These are phyloP conservation scores for Drosophila littoralis DNA, from an alignment of 1,140 invertebrate species.

Conservation along the genomic window DNA sequence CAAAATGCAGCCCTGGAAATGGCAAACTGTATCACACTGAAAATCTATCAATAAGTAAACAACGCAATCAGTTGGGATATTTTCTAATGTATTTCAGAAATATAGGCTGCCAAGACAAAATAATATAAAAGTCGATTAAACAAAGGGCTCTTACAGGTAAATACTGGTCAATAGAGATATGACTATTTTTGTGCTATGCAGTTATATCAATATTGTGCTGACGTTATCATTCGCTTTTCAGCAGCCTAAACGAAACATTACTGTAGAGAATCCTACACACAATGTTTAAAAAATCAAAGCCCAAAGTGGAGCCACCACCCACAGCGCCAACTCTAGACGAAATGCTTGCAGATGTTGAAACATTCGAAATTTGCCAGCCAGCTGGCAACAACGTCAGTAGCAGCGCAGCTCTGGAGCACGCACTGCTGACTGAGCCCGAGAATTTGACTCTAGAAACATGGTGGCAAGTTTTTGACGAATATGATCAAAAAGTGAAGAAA, in stretches of 20 bases:
- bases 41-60: constrained; percentile 23
- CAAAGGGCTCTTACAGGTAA: background rate
- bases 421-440: constrained; percentile 55
- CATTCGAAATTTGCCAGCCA: constrained; percentile 55
- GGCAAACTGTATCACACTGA: background rate
- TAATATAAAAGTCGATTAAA: background rate
- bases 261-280: background rate
- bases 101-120: background rate
- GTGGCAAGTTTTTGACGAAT: constrained; percentile 70
- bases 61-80: background rate
- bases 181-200: background rate
- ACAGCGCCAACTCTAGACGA: constrained; percentile 64
- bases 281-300: constrained; percentile 76
- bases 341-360: constrained; percentile 66
- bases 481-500: constrained; percentile 62
- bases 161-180: background rate
- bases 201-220: constrained; percentile 5
- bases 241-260: constrained; percentile 2
- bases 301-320: constrained; percentile 60
- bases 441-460: constrained; percentile 48
- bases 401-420: constrained; percentile 50
- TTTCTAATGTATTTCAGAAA: background rate
- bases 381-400: constrained; percentile 5
- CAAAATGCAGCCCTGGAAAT: constrained; percentile 12
- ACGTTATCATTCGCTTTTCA: constrained; percentile 37